A percentile compares a stretch with the other conserved stretches of the same genome.
Conservation (phyloP, 2,888 invertebrate species). For the Eretmocerus hayati region DNA sequence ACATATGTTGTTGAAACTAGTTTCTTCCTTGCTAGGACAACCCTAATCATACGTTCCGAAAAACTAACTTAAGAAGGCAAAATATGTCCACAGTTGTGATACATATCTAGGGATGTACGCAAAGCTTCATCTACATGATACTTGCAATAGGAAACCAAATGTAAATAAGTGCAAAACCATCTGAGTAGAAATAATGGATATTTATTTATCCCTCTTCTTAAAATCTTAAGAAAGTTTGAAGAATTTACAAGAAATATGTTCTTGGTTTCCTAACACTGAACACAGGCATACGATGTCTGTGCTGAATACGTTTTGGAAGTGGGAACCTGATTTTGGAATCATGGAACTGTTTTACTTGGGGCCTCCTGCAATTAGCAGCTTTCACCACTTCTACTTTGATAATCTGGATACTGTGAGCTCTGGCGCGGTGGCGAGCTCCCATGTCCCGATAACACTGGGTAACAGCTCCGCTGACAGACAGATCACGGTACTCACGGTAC, state of each 20-base stretch:
- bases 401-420: constrained; percentile 96
- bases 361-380: constrained; percentile 82
- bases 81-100: too few relatives aligned
- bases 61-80: too few relatives aligned
- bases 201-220: too few relatives aligned
- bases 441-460: constrained; percentile 94
- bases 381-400: constrained; percentile 92
- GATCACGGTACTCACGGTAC: constrained; percentile 99
- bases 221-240: too few relatives aligned
- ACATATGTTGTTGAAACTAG: too few relatives aligned
- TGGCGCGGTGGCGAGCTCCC: constrained; percentile 87
- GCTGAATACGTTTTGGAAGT: constrained; percentile 81
- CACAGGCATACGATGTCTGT: constrained; percentile 79
- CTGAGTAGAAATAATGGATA: too few relatives aligned
- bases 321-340: constrained; percentile 96
- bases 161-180: too few relatives aligned
- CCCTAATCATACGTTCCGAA: too few relatives aligned
- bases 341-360: constrained; percentile 97
- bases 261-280: constrained; percentile 79
- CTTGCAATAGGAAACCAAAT: too few relatives aligned
- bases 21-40: too few relatives aligned
- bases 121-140: too few relatives aligned
- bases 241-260: constrained; percentile 63
- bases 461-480: constrained; percentile 92
- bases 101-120: too few relatives aligned